A percentile compares a stretch with the other conserved stretches of the same genome.
Conservation (phyloP, 1,140 invertebrate species). For the Tetraneura akinire region DNA sequence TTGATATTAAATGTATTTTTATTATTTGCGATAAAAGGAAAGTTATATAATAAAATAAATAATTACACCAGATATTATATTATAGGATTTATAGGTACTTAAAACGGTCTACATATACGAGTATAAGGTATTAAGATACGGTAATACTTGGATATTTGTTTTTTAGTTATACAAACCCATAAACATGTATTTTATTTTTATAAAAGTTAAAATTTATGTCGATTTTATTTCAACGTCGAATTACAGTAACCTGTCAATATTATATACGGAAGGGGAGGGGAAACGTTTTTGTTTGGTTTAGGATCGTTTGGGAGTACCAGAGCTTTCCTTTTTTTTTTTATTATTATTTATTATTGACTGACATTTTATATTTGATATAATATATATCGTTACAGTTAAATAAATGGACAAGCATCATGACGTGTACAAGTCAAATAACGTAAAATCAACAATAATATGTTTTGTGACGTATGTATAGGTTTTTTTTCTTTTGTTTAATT, state of each 20-base stretch:
- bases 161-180: background rate
- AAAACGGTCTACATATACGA: no score
- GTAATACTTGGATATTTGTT: no score
- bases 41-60: no score
- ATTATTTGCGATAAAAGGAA: no score
- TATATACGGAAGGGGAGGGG: background rate
- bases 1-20: no score
- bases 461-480: slow-evolving; percentile 2
- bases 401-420: background rate
- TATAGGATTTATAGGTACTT: no score
- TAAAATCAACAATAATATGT: slow-evolving; percentile 32
- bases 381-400: slow-evolving; percentile 25
- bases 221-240: slow-evolving; percentile 37
- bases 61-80: no score
- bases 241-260: slow-evolving; percentile 20
- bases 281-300: slow-evolving; percentile 45
- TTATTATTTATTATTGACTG: slow-evolving; percentile 2
- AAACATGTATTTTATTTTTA: background rate
- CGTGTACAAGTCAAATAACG: slow-evolving; percentile 22
- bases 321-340: slow-evolving; percentile 15
- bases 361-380: slow-evolving; percentile 35
- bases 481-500: background rate
- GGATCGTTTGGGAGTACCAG: background rate
- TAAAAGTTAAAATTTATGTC: slow-evolving; percentile 11
- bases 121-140: background rate